phyloP scores from a whole-genome alignment of 2,797 vertebrate genomes.

The Nyctalus aviator region DNA sequence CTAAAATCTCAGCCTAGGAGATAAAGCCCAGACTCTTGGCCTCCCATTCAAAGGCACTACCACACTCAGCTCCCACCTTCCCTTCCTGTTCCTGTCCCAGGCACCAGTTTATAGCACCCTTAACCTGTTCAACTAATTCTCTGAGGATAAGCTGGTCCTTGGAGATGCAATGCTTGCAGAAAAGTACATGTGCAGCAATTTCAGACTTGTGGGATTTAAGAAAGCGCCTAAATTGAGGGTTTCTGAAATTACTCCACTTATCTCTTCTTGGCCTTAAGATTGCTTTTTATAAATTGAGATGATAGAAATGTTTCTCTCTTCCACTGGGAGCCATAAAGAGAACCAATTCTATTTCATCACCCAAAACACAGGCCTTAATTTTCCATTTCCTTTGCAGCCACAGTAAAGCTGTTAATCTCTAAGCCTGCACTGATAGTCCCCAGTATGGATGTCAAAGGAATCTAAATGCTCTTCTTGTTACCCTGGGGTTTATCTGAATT shows the following conservation, averaged over 20 bases:
- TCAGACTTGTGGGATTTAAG: constrained; percentile 55
- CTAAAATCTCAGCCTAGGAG: not conserved
- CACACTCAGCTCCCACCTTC: not conserved
- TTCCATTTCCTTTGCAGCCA: constrained; percentile 53
- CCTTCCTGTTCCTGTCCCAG: not conserved
- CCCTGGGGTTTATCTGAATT: not conserved
- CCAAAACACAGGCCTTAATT: constrained; percentile 63
- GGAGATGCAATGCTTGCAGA: constrained; percentile 17
- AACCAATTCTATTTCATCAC: constrained; percentile 44
- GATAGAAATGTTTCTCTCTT: constrained; percentile 64
- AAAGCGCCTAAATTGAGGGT: constrained; percentile 57
- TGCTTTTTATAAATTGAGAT: constrained; percentile 70
- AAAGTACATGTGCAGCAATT: constrained; percentile 30
- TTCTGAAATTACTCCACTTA: constrained; percentile 71
- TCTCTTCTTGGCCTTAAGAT: constrained; percentile 69
- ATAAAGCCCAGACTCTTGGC: not conserved
- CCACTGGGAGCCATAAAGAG: constrained; percentile 40
- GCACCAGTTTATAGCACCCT: not conserved
- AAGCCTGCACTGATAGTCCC: not conserved
- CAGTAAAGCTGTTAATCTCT: constrained; percentile 47
- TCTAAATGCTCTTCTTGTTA: not conserved
- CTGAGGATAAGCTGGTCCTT: not conserved
- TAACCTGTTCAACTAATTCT: not conserved
- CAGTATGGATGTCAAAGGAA: not conserved
- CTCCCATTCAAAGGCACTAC: not conserved